Evolutionary conservation across 1,140 invertebrate genomes (phyloP), one percentile per base, ranked within the genome.

Genomic region (Drosophila fuyamai): DNA sequence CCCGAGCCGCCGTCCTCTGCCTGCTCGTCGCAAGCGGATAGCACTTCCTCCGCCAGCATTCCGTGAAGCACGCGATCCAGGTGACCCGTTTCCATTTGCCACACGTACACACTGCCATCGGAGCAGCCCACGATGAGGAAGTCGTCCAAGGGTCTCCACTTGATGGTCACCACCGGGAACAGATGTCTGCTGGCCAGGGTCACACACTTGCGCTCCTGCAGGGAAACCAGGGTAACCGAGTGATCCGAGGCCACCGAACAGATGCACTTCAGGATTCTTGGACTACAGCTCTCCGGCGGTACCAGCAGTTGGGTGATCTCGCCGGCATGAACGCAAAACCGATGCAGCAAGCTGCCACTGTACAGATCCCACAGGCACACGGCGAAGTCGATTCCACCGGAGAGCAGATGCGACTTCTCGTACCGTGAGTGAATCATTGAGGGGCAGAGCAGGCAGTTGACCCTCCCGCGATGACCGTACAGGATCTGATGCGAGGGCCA

Each of bases 1-100:
- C 81, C 90, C 0, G 57, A 62, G 0, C 65, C 60, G 2, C 93
- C 78, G 23, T 94, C 93, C n/a, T 93, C 93, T 35, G 94, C 93
- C 71, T 97, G 96, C 92, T 99, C 98, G 92, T 99, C 98, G 91
- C 98, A 99, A 2, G 98, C 98, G 60, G 96, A 96, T 8, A 99
- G 93, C 14, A 99, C 98, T 91, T 99, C 98, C 92, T 99, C 98
- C 1, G 98, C 98, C 60, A 97, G 95, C 92, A 99, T 97, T 43
- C 96, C 96, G 93, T 99, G 97, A 0, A 99, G 94, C 27, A 99
- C 98, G 51, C 98, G 94, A 93, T 99, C 99, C 62, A 99, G 92
- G 92, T 99, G 98, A 3, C 98, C 98, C 47, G 98, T 99, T 94
- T 99, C 99, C 98, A 99, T 99, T 94, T 99, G 98, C 99, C 99